A percentile compares a stretch with the other conserved stretches of the same genome.
Conservation (phyloP, 2,113 vertebrate species). For the Amia ocellicauda region DNA sequence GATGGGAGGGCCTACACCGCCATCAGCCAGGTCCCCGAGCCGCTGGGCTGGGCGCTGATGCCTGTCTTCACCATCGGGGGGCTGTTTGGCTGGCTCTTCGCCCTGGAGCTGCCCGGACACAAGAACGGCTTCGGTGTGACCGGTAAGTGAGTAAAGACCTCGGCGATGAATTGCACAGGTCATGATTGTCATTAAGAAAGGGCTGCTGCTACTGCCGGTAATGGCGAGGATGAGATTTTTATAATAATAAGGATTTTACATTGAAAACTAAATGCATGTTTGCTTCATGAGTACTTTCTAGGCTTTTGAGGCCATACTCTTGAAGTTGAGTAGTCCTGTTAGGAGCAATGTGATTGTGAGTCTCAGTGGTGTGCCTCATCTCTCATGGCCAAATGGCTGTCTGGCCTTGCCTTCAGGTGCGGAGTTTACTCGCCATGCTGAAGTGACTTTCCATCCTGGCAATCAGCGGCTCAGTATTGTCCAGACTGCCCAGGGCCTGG, state of each 20-base stretch:
- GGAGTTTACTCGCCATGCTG: conserved; percentile 76
- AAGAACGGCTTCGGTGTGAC: conserved; percentile 86
- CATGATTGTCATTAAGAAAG: conserved; percentile 41
- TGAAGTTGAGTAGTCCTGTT: no score
- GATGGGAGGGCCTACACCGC: conserved; percentile 89
- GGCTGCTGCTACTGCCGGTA: conserved; percentile 34
- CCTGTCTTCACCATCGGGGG: conserved; percentile 81
- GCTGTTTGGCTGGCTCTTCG: conserved; percentile 92
- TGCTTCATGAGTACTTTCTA: no score
- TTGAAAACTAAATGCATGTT: no score
- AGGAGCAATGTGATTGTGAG: no score
- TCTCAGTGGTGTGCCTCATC: no score
- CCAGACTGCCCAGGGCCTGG: conserved; percentile 78
- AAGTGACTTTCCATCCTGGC: conserved; percentile 80
- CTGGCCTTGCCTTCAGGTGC: conserved; percentile 65
- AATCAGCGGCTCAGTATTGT: conserved; percentile 74
- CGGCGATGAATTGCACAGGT: no score
- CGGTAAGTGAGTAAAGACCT: conserved; percentile 60
- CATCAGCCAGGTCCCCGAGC: conserved; percentile 83
- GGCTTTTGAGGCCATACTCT: no score
- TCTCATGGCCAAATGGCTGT: background rate
- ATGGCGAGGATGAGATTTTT: no score
- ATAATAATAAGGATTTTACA: no score
- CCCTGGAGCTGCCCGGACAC: conserved; percentile 81
- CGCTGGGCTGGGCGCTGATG: conserved; percentile 77